Conservation (phyloP, 53 echinoderm and acorn worm genomes). For the Astropecten irregularis region DNA sequence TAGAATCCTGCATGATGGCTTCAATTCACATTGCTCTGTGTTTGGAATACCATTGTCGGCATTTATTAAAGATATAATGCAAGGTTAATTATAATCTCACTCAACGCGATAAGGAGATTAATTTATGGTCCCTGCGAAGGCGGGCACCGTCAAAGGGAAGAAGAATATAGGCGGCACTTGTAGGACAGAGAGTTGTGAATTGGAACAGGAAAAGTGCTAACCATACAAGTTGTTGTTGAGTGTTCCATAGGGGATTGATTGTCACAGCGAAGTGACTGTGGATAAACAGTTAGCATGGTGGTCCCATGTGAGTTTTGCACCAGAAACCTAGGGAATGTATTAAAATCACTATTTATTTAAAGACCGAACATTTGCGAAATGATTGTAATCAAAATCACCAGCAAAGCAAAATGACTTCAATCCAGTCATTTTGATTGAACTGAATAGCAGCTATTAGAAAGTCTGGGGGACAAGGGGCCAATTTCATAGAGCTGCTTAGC, state of each 20-base stretch:
- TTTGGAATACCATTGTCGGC: constrained; percentile 7
- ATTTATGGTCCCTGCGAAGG: background rate
- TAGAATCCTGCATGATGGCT: too few species aligned
- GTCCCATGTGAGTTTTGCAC: constrained; percentile 15
- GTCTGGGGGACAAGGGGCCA: too few species aligned
- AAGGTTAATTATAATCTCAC: constrained; percentile 7
- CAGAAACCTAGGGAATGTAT: too few species aligned
- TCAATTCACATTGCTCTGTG: too few species aligned
- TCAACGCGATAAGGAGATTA: constrained; percentile 12
- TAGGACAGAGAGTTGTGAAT: background rate
- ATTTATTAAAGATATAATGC: background rate
- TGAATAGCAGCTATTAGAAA: too few species aligned
- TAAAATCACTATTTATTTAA: too few species aligned
- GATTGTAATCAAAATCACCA: too few species aligned
- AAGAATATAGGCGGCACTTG: too few species aligned
- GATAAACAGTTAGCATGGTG: constrained; percentile 49
- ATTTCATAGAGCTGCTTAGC: too few species aligned
- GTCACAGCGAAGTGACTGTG: background rate
- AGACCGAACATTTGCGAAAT: too few species aligned
- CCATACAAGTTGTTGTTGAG: background rate
- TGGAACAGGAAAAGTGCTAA: background rate
- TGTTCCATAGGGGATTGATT: background rate
- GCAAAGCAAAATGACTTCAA: too few species aligned
- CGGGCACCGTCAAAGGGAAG: background rate
- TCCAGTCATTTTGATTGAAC: too few species aligned